Evolutionary conservation across 2,113 vertebrate genomes (phyloP).

Genomic region (Alethe castanea): DNA sequence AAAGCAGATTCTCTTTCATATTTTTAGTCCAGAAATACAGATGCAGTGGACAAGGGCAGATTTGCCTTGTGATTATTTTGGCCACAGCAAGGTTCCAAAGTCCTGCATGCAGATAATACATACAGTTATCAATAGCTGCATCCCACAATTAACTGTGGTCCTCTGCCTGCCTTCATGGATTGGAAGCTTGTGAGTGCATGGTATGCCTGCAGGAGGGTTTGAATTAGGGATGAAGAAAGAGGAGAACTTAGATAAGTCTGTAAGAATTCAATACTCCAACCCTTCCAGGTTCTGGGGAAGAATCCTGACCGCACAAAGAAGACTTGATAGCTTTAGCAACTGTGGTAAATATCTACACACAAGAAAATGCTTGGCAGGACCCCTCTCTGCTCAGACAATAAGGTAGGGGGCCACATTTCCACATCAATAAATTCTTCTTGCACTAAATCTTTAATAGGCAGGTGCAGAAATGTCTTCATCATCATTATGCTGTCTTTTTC

Average conservation of each 20-base stretch:
- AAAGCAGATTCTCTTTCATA: neutral
- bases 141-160: neutral
- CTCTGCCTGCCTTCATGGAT: neutral
- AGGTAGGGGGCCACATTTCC: neutral
- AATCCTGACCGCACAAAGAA: neutral
- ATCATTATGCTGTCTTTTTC: neutral
- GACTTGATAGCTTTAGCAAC: neutral
- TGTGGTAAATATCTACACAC: neutral
- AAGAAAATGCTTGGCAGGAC: neutral
- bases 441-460: neutral
- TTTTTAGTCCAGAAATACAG: neutral
- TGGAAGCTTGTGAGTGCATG: neutral
- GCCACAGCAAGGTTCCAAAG: neutral
- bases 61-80: neutral
- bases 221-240: neutral
- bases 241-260: neutral
- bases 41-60: neutral
- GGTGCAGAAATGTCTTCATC: neutral
- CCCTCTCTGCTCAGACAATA: fast-evolving
- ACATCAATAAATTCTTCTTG: neutral
- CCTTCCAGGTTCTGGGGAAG: neutral
- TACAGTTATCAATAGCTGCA: neutral
- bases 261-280: neutral
- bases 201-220: neutral
- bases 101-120: neutral